Evolutionary conservation across 1,140 invertebrate species (phyloP).

Genomic region (Drosophila kurseongensis): DNA sequence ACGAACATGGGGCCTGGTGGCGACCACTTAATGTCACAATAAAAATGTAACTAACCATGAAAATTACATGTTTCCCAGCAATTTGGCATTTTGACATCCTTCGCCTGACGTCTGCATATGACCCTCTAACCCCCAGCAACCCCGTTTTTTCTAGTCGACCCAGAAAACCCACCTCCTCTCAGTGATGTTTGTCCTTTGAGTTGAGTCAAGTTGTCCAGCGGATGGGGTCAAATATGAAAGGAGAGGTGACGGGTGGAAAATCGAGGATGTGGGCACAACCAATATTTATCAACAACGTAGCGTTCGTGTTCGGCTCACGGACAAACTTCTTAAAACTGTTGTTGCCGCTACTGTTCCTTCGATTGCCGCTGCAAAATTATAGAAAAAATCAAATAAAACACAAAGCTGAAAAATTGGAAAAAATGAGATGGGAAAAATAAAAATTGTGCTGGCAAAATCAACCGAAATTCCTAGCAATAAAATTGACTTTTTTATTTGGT

Average conservation of each 20-base stretch:
- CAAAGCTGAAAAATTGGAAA: constrained; percentile 54
- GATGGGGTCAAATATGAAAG: constrained; percentile 25
- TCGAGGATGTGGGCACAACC: constrained; percentile 49
- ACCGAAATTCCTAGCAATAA: constrained; percentile 58
- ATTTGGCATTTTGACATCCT: constrained; percentile 75
- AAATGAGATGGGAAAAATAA: constrained; percentile 27
- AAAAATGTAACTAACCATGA: constrained; percentile 83
- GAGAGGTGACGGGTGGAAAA: background rate
- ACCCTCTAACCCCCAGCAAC: constrained; percentile 3
- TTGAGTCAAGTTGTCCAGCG: constrained; percentile 30
- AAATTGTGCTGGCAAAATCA: constrained; percentile 35
- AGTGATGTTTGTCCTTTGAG: constrained; percentile 51
- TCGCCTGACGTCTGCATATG: constrained; percentile 62
- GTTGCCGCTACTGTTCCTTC: constrained; percentile 18
- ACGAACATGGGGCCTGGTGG: constrained; percentile 32
- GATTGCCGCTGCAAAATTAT: constrained; percentile 65
- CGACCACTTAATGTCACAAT: constrained; percentile 81
- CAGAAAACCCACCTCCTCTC: background rate
- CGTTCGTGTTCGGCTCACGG: constrained; percentile 69
- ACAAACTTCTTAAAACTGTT: constrained; percentile 76
- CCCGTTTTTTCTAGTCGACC: background rate
- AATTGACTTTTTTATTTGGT: constrained; percentile 64
- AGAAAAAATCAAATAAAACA: constrained; percentile 70
- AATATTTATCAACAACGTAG: constrained; percentile 80
- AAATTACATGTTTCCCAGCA: constrained; percentile 82